Percentiles rank a stretch among this genome's conserved stretches.
These are phyloP conservation scores for Babyrousa celebensis DNA, from an alignment of 2,797 vertebrate genomes.

Conservation along the genomic window DNA sequence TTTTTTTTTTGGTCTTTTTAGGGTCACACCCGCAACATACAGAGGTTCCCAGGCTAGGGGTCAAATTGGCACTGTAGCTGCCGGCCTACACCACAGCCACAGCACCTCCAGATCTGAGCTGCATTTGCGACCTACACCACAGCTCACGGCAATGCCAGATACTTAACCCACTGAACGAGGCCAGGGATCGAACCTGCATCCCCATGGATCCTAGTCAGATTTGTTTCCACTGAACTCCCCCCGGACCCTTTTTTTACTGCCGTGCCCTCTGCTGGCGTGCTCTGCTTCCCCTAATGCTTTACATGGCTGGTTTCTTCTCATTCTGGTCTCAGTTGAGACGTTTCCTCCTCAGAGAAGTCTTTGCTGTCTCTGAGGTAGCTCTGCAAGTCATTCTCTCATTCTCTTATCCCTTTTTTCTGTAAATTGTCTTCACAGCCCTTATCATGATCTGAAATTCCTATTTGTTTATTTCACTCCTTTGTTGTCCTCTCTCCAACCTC, in stretches of 20 bases:
- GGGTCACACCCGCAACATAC: too few relatives aligned
- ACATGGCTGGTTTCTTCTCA: background rate
- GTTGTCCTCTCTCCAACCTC: background rate
- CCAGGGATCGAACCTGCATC: too few relatives aligned
- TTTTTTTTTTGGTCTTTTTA: too few relatives aligned
- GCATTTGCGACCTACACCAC: too few relatives aligned
- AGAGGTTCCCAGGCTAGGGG: too few relatives aligned
- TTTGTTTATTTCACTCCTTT: conserved; percentile 32
- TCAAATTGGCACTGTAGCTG: too few relatives aligned
- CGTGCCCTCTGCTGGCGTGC: background rate
- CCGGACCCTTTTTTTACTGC: background rate
- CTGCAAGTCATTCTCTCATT: background rate
- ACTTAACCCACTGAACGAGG: too few relatives aligned
- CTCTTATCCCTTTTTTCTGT: background rate
- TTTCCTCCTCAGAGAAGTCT: background rate
- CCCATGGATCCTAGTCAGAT: too few relatives aligned
- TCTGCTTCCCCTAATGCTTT: background rate
- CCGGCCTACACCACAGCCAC: too few relatives aligned
- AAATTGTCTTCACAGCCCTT: background rate
- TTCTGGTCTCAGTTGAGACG: background rate
- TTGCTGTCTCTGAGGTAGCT: background rate
- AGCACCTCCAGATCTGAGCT: too few relatives aligned
- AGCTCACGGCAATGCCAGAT: too few relatives aligned
- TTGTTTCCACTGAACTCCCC: too few relatives aligned
- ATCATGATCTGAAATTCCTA: background rate